phyloP scores from a whole-genome alignment of 2,797 vertebrate genomes.

The Fistularia commersonii region DNA sequence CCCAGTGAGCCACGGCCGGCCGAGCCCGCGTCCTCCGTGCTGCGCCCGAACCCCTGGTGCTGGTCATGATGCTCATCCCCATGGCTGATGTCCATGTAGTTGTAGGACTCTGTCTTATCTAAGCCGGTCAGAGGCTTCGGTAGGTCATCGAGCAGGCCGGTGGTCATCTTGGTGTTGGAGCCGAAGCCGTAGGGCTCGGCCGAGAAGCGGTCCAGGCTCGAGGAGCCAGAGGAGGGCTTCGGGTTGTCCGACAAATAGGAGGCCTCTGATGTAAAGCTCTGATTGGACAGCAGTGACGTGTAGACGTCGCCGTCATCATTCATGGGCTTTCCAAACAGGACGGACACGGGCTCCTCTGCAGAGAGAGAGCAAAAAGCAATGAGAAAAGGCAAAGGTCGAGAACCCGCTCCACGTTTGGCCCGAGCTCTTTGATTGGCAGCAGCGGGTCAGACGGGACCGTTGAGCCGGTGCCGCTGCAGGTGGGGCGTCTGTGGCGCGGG shows the following conservation, averaged over 20 bases:
- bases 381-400: no score
- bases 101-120: slow-evolving; percentile 88
- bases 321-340: slow-evolving; percentile 72
- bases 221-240: slow-evolving; percentile 56
- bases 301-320: slow-evolving; percentile 84
- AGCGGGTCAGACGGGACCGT: slow-evolving; percentile 4
- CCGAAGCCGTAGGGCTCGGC: slow-evolving; percentile 81
- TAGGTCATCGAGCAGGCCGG: slow-evolving; percentile 77
- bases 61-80: slow-evolving; percentile 75
- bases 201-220: slow-evolving; percentile 76
- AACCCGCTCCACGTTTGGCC: no score
- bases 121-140: slow-evolving; percentile 80
- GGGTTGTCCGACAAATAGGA: slow-evolving; percentile 84
- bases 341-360: slow-evolving; percentile 74
- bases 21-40: slow-evolving; percentile 56
- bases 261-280: slow-evolving; percentile 77
- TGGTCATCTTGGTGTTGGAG: slow-evolving; percentile 87
- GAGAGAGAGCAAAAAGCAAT: no score
- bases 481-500: slow-evolving; percentile 25
- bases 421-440: no score
- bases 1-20: slow-evolving; percentile 54
- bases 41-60: slow-evolving; percentile 59
- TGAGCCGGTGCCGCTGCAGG: slow-evolving; percentile 31
- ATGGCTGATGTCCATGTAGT: slow-evolving; percentile 95
- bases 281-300: slow-evolving; percentile 87